phyloP scores from a whole-genome alignment of 2,888 invertebrate species.

The Athripsodes cinereus region DNA sequence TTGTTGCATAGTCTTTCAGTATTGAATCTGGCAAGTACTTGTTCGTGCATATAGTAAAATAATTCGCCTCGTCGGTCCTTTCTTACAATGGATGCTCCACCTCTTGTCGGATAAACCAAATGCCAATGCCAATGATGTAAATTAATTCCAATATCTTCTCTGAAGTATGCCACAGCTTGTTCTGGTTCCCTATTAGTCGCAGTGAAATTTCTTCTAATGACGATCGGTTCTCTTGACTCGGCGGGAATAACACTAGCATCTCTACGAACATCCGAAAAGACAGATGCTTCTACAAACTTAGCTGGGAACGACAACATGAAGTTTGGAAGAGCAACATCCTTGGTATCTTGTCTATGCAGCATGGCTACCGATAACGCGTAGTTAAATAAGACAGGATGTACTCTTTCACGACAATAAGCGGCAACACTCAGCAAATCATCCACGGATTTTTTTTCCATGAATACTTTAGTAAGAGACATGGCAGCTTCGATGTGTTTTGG shows the following conservation, averaged over 20 bases:
- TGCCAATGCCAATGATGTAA: constrained; percentile 93
- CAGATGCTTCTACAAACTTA: constrained; percentile 70
- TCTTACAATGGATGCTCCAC: constrained; percentile 43
- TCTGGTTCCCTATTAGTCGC: constrained; percentile 69
- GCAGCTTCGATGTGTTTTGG: constrained; percentile 62
- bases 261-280: constrained; percentile 63
- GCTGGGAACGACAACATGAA: constrained; percentile 75
- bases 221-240: constrained; percentile 61
- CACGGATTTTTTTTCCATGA: constrained; percentile 61
- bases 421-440: constrained; percentile 65
- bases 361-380: constrained; percentile 68
- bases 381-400: constrained; percentile 71
- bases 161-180: constrained; percentile 74
- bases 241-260: constrained; percentile 56
- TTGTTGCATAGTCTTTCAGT: constrained; percentile 20
- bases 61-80: constrained; percentile 60
- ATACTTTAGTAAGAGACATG: constrained; percentile 58
- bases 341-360: constrained; percentile 64
- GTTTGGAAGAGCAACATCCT: constrained; percentile 62
- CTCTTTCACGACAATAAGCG: constrained; percentile 59
- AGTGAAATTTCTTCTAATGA: constrained; percentile 67
- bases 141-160: constrained; percentile 80
- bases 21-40: constrained; percentile 50
- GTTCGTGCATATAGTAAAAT: constrained; percentile 63
- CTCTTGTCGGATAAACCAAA: constrained; percentile 72